Evolutionary conservation across 2,888 invertebrate species (phyloP).

Genomic region (Galerucella nymphaeae): DNA sequence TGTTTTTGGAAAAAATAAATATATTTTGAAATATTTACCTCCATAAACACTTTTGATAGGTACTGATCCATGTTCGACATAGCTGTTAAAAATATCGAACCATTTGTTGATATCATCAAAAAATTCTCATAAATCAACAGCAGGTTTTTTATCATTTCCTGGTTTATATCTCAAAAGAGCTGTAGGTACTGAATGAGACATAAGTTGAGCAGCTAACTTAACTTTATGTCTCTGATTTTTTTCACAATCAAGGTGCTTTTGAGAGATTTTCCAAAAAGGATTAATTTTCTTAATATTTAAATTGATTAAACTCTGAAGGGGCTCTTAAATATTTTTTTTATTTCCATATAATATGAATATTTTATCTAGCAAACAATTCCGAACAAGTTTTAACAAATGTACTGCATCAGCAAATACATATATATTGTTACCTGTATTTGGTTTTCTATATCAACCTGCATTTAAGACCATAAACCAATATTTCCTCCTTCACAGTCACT

Average conservation of each 20-base stretch:
- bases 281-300: neutral
- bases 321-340: neutral
- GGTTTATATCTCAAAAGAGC: too few species aligned
- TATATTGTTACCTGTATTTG: slow-evolving; percentile 35
- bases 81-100: too few species aligned
- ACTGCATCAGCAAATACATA: slow-evolving; percentile 16
- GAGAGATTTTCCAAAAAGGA: neutral
- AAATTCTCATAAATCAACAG: too few species aligned
- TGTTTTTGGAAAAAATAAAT: too few species aligned
- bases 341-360: slow-evolving; percentile 21
- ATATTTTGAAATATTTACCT: too few species aligned
- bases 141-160: too few species aligned
- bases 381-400: slow-evolving; percentile 33
- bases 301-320: neutral
- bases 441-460: slow-evolving; percentile 34
- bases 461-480: slow-evolving; percentile 42
- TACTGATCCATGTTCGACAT: too few species aligned
- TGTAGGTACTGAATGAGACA: too few species aligned
- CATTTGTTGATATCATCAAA: too few species aligned
- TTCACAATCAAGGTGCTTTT: neutral
- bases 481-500: slow-evolving; percentile 43
- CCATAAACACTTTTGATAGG: too few species aligned
- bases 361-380: slow-evolving; percentile 37
- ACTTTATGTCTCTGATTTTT: too few species aligned
- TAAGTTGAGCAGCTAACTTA: too few species aligned